Evolutionary conservation across 1,140 invertebrate species (phyloP), one percentile per base, ranked within the genome.

Genomic region (Hycleus cichorii): DNA sequence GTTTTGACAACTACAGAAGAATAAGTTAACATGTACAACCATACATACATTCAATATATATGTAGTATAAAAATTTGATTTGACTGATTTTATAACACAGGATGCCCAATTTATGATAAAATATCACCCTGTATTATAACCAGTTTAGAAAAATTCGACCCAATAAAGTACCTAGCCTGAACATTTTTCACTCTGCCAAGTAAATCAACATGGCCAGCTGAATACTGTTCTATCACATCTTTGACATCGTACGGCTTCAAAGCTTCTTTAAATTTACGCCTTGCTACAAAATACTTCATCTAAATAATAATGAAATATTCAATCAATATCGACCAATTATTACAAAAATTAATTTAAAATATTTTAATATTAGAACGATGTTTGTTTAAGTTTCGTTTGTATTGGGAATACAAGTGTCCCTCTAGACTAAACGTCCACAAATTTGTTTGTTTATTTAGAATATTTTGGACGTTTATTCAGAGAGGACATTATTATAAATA

Each of bases 161-260:
- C 40, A 42, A 47, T 42, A 47, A 43, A 47, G 52, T 81, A 93
- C 90, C 89, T 89, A 78, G 80, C 81, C 77, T 95, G 91, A 57
- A 95, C 78, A 75, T 84, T 89, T 81, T 92, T 93, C 60, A 92
- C 90, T 74, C 91, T 77, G 67, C 87, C 86, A 66, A 94, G 81
- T 71, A 95, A 85, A 76, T 95, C 91, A 54, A 91, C 88, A 76
- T 94, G 91, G 58, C 91, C 91, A 44, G 90, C 89, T 49, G 89
- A 91, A 76, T 94, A 93, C 76, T 93, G 91, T 78, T 95, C 91
- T 69, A 95, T 93, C 66, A 95, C 91, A 78, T 94, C 91, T 81
- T 93, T 93, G 63, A 95, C 91, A 78, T 95, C 91, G 78, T 95
- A 95, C 58, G 91, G 91, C 78, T 92, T 90, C 71, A 93, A 78